These are phyloP conservation scores for Phymanthus crucifer DNA, from an alignment of 92 coral and sea anemone species.

Conservation along the genomic window DNA sequence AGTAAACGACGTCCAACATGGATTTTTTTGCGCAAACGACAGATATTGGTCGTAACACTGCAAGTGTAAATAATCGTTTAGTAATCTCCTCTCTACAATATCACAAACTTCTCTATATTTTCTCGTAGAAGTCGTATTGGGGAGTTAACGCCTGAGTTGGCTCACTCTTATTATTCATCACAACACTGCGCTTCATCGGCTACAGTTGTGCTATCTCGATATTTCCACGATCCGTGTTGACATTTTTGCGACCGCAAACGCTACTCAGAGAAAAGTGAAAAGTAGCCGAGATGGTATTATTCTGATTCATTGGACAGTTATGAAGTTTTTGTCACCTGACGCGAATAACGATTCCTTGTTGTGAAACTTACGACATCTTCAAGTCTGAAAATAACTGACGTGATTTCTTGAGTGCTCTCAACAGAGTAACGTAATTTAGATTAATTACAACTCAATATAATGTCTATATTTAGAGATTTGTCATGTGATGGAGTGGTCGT, in stretches of 20 bases:
- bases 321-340: neutral
- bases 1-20: conserved; percentile 2
- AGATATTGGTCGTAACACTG: conserved; percentile 15
- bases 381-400: neutral
- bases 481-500: neutral
- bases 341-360: neutral
- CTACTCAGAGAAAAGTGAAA: neutral
- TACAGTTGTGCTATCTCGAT: neutral
- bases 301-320: neutral
- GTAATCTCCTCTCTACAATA: conserved; percentile 11
- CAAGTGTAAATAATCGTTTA: conserved; percentile 31
- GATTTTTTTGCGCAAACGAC: neutral
- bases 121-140: neutral
- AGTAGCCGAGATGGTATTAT: neutral
- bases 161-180: conserved; percentile 3
- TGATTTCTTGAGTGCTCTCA: neutral
- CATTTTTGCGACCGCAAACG: neutral
- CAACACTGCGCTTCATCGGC: conserved; percentile 15
- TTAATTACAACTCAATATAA: neutral
- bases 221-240: neutral
- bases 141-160: neutral
- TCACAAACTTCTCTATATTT: conserved; percentile 8
- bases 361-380: neutral
- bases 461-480: neutral
- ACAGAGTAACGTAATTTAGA: neutral